These are phyloP conservation scores for Hirudinaria manillensis DNA, from an alignment of 2,888 invertebrate species.

Conservation along the genomic window DNA sequence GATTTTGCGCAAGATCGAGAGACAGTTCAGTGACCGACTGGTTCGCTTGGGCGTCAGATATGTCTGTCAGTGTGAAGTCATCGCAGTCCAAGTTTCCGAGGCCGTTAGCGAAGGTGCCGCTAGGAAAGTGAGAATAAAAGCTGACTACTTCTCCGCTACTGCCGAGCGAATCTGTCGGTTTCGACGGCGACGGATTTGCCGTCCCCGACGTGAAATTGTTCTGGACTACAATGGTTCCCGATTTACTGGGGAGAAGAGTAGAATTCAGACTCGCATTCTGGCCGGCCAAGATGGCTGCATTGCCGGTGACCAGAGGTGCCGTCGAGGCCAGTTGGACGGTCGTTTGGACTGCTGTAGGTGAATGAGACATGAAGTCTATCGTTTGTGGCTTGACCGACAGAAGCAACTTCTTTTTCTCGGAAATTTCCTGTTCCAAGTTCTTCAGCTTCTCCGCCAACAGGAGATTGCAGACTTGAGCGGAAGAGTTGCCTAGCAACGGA, in stretches of 20 bases:
- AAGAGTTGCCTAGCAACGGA: background rate
- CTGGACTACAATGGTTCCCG: background rate
- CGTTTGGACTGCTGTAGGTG: background rate
- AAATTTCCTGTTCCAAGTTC: background rate
- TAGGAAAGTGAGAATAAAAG: background rate
- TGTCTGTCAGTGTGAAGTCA: background rate
- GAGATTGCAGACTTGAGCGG: conserved; percentile 1
- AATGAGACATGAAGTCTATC: background rate
- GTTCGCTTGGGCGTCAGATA: background rate
- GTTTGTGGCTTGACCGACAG: background rate
- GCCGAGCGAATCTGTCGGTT: background rate
- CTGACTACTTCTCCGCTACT: background rate
- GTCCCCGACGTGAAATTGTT: background rate
- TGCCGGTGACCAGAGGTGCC: background rate
- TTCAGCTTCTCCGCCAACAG: conserved; percentile 1
- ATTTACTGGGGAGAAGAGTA: background rate
- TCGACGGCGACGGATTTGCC: background rate
- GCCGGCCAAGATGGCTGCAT: background rate
- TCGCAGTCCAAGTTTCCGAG: background rate
- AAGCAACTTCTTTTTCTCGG: background rate
- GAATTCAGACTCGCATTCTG: background rate
- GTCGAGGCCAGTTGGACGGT: background rate
- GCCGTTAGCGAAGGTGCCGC: background rate
- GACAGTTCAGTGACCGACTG: background rate
- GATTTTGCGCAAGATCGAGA: background rate